A percentile compares a stretch with the other conserved stretches of the same genome.
Conservation (phyloP, 2,113 vertebrate species). For the Ovibos moschatus region DNA sequence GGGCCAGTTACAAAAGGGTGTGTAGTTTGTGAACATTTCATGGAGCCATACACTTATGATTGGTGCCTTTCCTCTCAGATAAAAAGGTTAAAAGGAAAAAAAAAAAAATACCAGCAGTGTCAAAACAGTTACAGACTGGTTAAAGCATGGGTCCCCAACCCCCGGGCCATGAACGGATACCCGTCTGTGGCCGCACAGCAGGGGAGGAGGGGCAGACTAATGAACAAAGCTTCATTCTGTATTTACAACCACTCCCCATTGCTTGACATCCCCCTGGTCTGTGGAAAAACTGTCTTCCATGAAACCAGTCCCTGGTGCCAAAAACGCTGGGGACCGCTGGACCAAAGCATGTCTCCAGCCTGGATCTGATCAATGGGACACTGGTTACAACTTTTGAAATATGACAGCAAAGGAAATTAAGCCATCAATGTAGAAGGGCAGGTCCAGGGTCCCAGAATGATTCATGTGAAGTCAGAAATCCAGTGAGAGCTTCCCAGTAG, state of each 20-base stretch:
- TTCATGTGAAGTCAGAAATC: background rate
- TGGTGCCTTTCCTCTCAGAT: background rate
- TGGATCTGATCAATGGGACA: background rate
- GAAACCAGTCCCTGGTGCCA: background rate
- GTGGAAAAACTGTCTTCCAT: background rate
- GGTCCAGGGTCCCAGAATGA: background rate
- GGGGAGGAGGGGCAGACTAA: background rate
- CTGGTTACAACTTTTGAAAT: background rate
- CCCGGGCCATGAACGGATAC: background rate
- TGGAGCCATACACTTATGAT: fast-evolving
- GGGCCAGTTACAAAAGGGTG: background rate
- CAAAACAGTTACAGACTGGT: background rate
- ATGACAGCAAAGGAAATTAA: background rate
- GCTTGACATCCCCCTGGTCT: background rate
- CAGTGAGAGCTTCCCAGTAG: background rate
- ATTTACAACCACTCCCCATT: background rate
- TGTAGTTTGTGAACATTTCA: background rate
- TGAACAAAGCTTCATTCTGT: background rate
- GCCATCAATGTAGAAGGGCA: background rate
- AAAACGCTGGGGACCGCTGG: background rate
- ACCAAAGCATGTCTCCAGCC: background rate
- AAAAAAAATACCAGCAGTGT: background rate
- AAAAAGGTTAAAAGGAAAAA: background rate
- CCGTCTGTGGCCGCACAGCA: background rate
- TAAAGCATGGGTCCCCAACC: no score